Conservation (phyloP, 2,113 vertebrate species). For the Phalacrocorax brasilianus region DNA sequence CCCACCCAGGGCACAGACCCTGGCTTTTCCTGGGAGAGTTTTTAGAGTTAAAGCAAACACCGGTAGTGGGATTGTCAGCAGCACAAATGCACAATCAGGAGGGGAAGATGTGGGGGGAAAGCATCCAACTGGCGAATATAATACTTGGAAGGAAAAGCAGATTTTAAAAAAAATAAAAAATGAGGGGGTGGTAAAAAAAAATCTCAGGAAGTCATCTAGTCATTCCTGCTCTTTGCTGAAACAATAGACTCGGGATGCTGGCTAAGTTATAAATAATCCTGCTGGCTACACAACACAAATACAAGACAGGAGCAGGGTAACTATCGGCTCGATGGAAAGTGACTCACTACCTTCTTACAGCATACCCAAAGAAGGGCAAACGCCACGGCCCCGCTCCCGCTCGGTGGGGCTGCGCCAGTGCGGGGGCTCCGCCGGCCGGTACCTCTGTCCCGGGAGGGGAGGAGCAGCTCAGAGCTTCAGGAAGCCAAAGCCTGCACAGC, state of each 20-base stretch:
- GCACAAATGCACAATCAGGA: slow-evolving; percentile 53
- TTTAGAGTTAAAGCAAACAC: slow-evolving; percentile 33
- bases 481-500: accelerated
- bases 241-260: slow-evolving; percentile 68
- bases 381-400: accelerated
- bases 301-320: slow-evolving; percentile 42
- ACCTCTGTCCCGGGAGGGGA: background rate
- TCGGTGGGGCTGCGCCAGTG: background rate
- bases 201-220: slow-evolving; percentile 69
- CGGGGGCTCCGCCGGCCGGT: accelerated
- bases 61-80: slow-evolving; percentile 35
- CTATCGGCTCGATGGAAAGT: slow-evolving; percentile 35
- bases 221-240: slow-evolving; percentile 64
- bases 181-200: slow-evolving; percentile 49
- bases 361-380: slow-evolving; percentile 60
- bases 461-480: background rate
- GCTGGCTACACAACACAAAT: slow-evolving; percentile 61
- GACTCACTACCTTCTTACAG: slow-evolving; percentile 52
- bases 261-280: slow-evolving; percentile 61
- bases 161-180: slow-evolving; percentile 39
- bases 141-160: slow-evolving; percentile 71
- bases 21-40: background rate
- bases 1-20: background rate
- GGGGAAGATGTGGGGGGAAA: slow-evolving; percentile 59
- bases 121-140: slow-evolving; percentile 58